Percentiles rank a stretch among this genome's conserved stretches.
Evolutionary conservation across 2,797 vertebrate species (phyloP).

Genomic region (Oreochromis mossambicus): DNA sequence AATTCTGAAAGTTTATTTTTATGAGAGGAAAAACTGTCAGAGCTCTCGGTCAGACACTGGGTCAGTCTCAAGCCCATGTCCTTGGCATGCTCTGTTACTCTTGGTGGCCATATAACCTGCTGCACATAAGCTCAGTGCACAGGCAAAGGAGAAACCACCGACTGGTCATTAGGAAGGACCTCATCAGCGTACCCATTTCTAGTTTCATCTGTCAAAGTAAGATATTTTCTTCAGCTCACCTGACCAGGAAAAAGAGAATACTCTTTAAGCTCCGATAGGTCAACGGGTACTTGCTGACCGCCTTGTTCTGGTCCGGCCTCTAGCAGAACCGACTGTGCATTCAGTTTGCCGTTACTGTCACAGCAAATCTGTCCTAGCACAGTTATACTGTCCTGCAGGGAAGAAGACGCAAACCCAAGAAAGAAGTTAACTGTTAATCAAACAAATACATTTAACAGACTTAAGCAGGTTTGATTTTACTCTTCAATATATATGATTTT

Average conservation of each 20-base stretch:
- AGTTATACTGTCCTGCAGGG: conserved; percentile 76
- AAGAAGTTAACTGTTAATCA: not conserved
- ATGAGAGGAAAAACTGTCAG: conserved; percentile 22
- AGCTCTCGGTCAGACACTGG: conserved; percentile 73
- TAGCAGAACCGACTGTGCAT: conserved; percentile 85
- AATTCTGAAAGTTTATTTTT: not conserved
- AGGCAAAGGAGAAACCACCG: conserved; percentile 71
- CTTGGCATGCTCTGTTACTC: conserved; percentile 70
- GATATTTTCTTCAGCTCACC: conserved; percentile 64
- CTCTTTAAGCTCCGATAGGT: conserved; percentile 85
- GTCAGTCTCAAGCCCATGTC: conserved; percentile 49
- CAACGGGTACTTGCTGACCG: conserved; percentile 79
- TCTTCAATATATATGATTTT: not conserved
- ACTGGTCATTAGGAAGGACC: not conserved
- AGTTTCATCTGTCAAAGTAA: not conserved
- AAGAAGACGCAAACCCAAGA: not conserved
- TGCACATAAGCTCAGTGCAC: conserved; percentile 63
- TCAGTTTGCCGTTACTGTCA: conserved; percentile 90
- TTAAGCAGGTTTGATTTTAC: not conserved
- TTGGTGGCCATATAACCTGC: conserved; percentile 69
- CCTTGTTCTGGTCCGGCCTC: conserved; percentile 86
- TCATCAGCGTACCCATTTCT: not conserved
- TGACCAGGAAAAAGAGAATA: conserved; percentile 96
- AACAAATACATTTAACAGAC: not conserved
- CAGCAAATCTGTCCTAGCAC: conserved; percentile 89